These are phyloP conservation scores for Hoplostethus mediterraneus DNA, from an alignment of 2,797 vertebrate genomes.

Conservation along the genomic window DNA sequence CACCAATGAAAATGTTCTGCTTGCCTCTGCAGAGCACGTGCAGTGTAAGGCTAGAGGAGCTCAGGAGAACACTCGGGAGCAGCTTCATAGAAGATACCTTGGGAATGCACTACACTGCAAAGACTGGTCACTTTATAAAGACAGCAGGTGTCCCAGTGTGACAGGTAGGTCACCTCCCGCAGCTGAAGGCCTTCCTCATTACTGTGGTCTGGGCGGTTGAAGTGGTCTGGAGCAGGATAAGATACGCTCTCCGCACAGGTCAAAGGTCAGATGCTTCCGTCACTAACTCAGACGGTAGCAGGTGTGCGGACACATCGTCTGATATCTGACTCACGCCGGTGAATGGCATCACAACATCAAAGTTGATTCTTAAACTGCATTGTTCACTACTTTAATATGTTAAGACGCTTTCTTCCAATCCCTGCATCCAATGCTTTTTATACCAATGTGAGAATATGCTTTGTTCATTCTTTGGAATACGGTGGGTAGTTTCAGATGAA, in stretches of 20 bases:
- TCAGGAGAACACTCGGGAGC: conserved; percentile 2
- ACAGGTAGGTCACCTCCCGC: conserved; percentile 48
- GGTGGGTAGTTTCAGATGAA: too few species aligned
- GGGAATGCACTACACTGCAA: neutral
- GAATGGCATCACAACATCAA: neutral
- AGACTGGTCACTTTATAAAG: conserved; percentile 49
- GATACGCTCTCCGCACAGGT: conserved; percentile 22
- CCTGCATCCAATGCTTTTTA: too few species aligned
- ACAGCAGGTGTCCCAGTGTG: conserved; percentile 61
- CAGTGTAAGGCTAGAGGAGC: conserved; percentile 31
- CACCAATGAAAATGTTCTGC: conserved; percentile 21
- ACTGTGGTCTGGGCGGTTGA: conserved; percentile 25
- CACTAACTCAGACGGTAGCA: conserved; percentile 60
- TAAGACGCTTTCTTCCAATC: neutral
- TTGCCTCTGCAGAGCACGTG: conserved; percentile 33
- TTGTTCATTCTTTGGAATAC: too few species aligned
- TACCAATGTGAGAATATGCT: too few species aligned
- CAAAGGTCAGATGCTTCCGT: conserved; percentile 50
- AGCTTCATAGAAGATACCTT: conserved; percentile 1
- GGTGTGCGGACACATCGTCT: conserved; percentile 53
- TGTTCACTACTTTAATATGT: conserved; percentile 9
- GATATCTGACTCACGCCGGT: conserved; percentile 12
- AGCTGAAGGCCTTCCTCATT: conserved; percentile 65
- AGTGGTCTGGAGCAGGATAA: conserved; percentile 10
- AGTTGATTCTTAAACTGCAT: conserved; percentile 3